These are phyloP conservation scores for Caenorhabditis remanei DNA, from an alignment of 1,140 invertebrate genomes.

Conservation along the genomic window DNA sequence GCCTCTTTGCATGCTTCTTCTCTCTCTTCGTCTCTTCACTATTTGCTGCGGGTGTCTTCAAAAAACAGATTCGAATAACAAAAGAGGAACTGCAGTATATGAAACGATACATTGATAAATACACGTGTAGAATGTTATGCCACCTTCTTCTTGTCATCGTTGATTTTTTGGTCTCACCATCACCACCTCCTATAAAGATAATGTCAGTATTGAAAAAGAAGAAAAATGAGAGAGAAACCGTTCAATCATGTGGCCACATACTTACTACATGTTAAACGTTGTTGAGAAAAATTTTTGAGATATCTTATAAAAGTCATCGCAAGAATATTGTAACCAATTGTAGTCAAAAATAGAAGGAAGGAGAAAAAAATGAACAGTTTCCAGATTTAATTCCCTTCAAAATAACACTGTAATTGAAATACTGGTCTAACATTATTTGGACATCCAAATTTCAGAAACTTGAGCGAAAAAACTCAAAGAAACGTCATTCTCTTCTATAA, in stretches of 20 bases:
- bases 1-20: not conserved
- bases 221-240: conserved; percentile 22
- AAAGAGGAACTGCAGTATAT: conserved; percentile 2
- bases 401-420: too few species aligned
- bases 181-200: conserved; percentile 23
- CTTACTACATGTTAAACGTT: not conserved
- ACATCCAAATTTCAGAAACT: too few species aligned
- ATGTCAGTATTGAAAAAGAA: not conserved
- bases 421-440: too few species aligned
- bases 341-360: not conserved
- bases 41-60: not conserved
- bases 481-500: too few species aligned
- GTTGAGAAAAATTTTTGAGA: not conserved
- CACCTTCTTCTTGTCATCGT: not conserved
- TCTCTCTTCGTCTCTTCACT: not conserved
- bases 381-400: not conserved
- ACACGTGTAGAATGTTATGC: not conserved
- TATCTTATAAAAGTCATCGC: conserved; percentile 25
- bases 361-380: not conserved
- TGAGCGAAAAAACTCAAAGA: too few species aligned
- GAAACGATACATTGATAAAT: not conserved
- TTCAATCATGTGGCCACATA: conserved; percentile 39
- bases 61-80: not conserved
- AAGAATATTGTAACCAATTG: not conserved
- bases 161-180: conserved; percentile 45